phyloP scores from a whole-genome alignment of 2,797 vertebrate species.

The Masticophis lateralis region DNA sequence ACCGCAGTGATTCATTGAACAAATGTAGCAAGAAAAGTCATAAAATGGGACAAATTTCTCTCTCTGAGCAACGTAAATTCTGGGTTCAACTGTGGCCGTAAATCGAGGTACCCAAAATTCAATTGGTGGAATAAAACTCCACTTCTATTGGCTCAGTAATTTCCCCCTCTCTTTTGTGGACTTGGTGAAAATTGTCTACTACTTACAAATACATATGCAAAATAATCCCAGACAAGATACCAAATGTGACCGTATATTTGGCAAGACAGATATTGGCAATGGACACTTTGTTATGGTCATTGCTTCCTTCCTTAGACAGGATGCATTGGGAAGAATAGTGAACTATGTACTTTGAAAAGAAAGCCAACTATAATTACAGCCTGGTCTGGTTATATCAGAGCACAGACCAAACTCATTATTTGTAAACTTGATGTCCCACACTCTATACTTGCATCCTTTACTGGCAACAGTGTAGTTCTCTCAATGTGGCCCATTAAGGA shows the following conservation, averaged over 20 bases:
- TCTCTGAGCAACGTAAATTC: no score
- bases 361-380: constrained; percentile 30
- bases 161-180: background rate
- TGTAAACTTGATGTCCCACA: constrained; percentile 24
- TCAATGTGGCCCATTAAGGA: background rate
- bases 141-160: background rate
- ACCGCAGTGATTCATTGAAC: no score
- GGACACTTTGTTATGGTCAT: background rate
- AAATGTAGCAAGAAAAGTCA: no score
- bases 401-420: constrained; percentile 21
- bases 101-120: background rate
- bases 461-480: background rate
- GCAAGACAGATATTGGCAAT: background rate
- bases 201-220: background rate
- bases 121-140: background rate
- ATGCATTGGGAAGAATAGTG: background rate
- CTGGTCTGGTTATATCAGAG: constrained; percentile 17
- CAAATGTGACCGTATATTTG: background rate
- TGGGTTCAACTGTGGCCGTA: no score
- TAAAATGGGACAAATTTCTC: no score
- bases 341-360: constrained; percentile 19
- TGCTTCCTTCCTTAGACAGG: background rate
- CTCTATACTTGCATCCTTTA: background rate
- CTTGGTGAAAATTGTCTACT: background rate
- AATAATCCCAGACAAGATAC: background rate